These are phyloP conservation scores for Ornithorhynchus anatinus DNA, from an alignment of 2,113 vertebrate genomes.

Conservation along the genomic window DNA sequence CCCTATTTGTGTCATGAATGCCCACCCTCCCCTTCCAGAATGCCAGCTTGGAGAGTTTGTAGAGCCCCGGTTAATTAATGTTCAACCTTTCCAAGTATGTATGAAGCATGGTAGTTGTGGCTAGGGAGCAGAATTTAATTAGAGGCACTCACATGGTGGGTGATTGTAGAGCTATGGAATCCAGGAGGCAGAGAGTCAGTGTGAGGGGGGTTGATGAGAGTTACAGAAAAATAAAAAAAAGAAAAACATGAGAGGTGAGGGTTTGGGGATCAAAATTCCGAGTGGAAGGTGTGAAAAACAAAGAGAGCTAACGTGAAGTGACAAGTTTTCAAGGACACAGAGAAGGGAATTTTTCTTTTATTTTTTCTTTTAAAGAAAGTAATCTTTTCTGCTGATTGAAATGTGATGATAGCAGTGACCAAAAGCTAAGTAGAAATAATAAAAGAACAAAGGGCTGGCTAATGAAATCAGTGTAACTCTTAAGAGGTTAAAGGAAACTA, in stretches of 20 bases:
- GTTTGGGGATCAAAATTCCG: too few species aligned
- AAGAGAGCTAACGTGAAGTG: neutral
- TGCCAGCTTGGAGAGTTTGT: conserved; percentile 56
- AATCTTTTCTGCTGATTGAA: conserved; percentile 23
- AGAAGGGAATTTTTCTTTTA: too few species aligned
- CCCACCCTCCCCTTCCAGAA: conserved; percentile 31
- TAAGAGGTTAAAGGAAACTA: conserved; percentile 46
- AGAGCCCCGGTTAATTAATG: conserved; percentile 70
- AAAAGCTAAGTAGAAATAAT: conserved; percentile 47
- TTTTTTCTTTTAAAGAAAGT: conserved; percentile 36
- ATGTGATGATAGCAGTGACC: conserved; percentile 49
- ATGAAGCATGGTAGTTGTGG: conserved; percentile 54
- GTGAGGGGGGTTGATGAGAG: neutral
- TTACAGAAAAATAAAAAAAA: neutral
- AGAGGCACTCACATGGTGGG: conserved; percentile 53
- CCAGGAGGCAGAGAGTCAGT: conserved; percentile 9
- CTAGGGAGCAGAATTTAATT: conserved; percentile 73
- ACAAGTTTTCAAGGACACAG: neutral
- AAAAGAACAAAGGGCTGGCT: conserved; percentile 41
- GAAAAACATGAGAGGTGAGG: neutral
- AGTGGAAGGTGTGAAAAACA: neutral
- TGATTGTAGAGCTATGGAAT: conserved; percentile 36
- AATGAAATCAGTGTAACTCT: conserved; percentile 57
- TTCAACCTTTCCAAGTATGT: conserved; percentile 58
- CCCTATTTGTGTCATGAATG: conserved; percentile 13